Percentiles rank a stretch among this genome's conserved stretches.
Evolutionary conservation across 2,797 vertebrate genomes (phyloP).

Genomic region (Diceros bicornis): DNA sequence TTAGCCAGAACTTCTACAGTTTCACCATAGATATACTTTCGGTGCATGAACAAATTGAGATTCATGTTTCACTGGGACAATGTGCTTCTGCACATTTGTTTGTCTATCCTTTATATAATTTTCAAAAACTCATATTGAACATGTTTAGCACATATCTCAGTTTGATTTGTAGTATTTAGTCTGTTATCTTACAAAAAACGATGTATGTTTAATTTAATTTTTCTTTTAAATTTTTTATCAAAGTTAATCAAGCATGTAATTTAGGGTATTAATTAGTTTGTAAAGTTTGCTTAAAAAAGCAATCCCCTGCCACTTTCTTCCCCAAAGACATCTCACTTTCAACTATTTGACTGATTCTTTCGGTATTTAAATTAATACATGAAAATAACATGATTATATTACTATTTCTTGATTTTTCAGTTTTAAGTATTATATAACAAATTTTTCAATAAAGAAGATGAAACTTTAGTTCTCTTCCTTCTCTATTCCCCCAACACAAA

Average conservation of each 20-base stretch:
- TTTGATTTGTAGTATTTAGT: neutral
- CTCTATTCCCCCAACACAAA: neutral
- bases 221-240: neutral
- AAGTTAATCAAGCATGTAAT: no score
- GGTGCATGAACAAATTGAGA: neutral
- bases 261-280: no score
- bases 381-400: neutral
- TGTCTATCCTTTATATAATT: neutral
- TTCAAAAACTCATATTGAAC: neutral
- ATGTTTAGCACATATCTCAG: neutral
- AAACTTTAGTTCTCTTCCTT: neutral
- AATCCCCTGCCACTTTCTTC: neutral
- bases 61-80: neutral
- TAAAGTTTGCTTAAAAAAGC: neutral
- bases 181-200: neutral
- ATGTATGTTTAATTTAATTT: neutral
- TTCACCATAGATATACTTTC: neutral
- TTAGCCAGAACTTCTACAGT: neutral
- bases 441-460: neutral
- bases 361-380: neutral
- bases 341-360: neutral
- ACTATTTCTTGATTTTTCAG: neutral
- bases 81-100: neutral
- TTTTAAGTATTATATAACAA: neutral
- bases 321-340: neutral